A percentile compares a stretch with the other conserved stretches of the same genome.
phyloP scores from a whole-genome alignment of 92 coral and sea anemone genomes.

The Metridium senile region DNA sequence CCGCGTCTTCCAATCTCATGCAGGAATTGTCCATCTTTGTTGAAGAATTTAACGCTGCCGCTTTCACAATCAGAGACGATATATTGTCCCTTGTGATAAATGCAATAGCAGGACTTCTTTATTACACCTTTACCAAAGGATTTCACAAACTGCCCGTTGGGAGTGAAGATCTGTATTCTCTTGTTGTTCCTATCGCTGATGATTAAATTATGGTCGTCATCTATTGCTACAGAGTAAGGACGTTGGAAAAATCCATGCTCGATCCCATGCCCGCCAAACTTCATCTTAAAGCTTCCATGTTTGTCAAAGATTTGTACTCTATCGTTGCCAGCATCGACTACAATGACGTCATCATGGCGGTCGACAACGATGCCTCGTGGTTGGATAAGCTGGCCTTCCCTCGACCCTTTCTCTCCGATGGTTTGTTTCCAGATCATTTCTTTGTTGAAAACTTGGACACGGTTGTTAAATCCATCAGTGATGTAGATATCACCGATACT shows the following conservation, averaged over 20 bases:
- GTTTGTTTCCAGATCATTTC: slow-evolving; percentile 14
- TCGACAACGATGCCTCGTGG: slow-evolving; percentile 32
- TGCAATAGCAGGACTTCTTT: slow-evolving; percentile 28
- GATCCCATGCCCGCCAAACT: slow-evolving; percentile 26
- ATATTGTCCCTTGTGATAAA: slow-evolving; percentile 27
- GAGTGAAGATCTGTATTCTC: slow-evolving; percentile 44
- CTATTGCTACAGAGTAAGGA: slow-evolving; percentile 58
- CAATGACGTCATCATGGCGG: slow-evolving; percentile 23
- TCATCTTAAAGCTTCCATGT: slow-evolving; percentile 21
- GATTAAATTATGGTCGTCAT: slow-evolving; percentile 44
- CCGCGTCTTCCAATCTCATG: slow-evolving; percentile 34
- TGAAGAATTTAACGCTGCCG: slow-evolving; percentile 16
- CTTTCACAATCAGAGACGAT: slow-evolving; percentile 36
- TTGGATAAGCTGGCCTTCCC: slow-evolving; percentile 21
- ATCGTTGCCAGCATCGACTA: slow-evolving; percentile 27
- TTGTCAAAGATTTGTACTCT: slow-evolving; percentile 34
- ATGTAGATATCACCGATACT: slow-evolving; percentile 33
- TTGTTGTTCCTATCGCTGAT: slow-evolving; percentile 64
- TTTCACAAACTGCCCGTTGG: slow-evolving; percentile 39
- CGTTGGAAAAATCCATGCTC: slow-evolving; percentile 30
- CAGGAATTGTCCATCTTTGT: slow-evolving; percentile 19
- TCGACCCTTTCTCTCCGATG: slow-evolving; percentile 29
- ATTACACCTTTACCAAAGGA: slow-evolving; percentile 44
- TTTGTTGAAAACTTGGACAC: slow-evolving; percentile 31
- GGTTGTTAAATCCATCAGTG: slow-evolving; percentile 26